Evolutionary conservation across 1,140 invertebrate species (phyloP).

Genomic region (Oncopodura yosiiana): DNA sequence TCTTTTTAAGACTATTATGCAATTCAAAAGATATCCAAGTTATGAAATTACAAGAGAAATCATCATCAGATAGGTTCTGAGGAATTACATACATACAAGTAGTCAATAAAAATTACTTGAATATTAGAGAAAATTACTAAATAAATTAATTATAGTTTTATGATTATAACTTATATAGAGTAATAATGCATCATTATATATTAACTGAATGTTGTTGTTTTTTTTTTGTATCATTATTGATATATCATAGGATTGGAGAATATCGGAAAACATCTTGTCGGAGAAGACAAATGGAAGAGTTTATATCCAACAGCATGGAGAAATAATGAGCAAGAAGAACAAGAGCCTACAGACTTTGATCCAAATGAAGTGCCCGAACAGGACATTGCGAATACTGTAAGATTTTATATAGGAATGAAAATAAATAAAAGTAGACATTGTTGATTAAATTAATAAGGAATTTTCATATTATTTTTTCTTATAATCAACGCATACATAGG

Average conservation of each 20-base stretch:
- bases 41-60: too few relatives aligned
- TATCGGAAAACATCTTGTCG: constrained; percentile 32
- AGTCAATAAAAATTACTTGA: too few relatives aligned
- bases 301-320: constrained; percentile 17
- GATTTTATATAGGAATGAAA: background rate
- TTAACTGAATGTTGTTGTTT: too few relatives aligned
- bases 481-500: constrained; percentile 6
- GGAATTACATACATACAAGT: too few relatives aligned
- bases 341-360: constrained; percentile 22
- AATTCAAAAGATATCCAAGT: too few relatives aligned
- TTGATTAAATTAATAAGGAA: background rate
- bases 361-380: constrained; percentile 21
- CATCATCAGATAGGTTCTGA: too few relatives aligned
- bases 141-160: too few relatives aligned
- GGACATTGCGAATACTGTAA: constrained; percentile 18
- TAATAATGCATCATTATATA: too few relatives aligned
- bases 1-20: too few relatives aligned
- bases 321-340: constrained; percentile 22
- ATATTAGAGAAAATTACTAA: too few relatives aligned
- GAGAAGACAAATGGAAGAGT: constrained; percentile 32
- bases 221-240: background rate
- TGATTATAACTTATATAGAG: too few relatives aligned
- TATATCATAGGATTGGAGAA: constrained; percentile 28
- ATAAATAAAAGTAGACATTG: background rate
- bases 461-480: background rate